phyloP scores from a whole-genome alignment of 2,113 vertebrate species.

The Pedionomus torquatus region DNA sequence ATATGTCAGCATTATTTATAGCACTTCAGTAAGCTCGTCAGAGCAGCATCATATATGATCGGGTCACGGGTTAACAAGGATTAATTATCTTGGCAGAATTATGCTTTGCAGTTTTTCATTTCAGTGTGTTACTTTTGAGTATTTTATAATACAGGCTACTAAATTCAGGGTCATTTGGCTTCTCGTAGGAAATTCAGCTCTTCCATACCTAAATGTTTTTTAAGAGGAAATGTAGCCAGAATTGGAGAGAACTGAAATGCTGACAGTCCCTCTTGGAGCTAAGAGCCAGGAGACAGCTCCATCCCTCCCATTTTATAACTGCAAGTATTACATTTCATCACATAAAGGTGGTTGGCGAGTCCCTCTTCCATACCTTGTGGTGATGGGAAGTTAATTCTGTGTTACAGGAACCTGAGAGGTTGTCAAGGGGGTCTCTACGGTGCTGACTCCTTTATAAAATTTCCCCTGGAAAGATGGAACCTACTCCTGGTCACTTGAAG shows the following conservation, averaged over 20 bases:
- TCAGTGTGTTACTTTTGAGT: constrained; percentile 20
- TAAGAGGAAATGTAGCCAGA: neutral
- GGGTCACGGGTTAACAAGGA: constrained; percentile 48
- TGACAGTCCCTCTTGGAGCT: constrained; percentile 11
- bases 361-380: neutral
- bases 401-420: neutral
- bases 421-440: neutral
- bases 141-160: neutral
- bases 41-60: constrained; percentile 16
- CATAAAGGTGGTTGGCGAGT: neutral
- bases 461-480: neutral
- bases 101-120: constrained; percentile 30
- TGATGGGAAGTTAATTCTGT: neutral
- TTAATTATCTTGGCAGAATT: constrained; percentile 61
- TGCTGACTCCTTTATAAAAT: neutral
- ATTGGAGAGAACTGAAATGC: neutral
- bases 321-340: neutral
- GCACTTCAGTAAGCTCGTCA: constrained; percentile 30
- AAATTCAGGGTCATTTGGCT: constrained; percentile 36
- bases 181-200: neutral
- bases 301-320: neutral
- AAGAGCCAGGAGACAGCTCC: neutral
- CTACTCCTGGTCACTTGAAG: neutral
- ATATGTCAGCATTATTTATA: constrained; percentile 46
- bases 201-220: neutral